These are phyloP conservation scores for Malthinus seriepunctatus DNA, from an alignment of 2,888 invertebrate genomes.

Conservation along the genomic window DNA sequence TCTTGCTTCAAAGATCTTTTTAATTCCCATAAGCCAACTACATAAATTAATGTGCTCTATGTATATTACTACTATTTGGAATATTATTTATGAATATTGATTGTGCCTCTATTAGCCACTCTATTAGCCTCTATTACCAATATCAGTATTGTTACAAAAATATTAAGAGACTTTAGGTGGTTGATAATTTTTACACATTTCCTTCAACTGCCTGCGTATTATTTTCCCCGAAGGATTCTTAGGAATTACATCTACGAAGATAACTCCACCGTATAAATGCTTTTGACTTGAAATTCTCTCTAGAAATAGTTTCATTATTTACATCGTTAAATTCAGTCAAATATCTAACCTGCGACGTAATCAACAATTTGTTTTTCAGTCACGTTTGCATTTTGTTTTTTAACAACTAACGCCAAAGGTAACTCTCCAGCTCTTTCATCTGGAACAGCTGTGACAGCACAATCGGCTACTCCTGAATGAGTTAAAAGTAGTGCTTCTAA, in stretches of 20 bases:
- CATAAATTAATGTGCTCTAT: no score
- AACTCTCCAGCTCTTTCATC: slow-evolving; percentile 74
- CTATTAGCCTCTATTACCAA: no score
- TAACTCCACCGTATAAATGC: neutral
- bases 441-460: slow-evolving; percentile 76
- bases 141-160: no score
- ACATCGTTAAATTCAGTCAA: neutral
- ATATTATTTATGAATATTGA: no score
- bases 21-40: no score
- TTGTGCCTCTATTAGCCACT: no score
- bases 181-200: neutral
- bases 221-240: neutral
- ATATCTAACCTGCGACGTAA: slow-evolving; percentile 52
- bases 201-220: neutral
- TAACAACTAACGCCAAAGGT: slow-evolving; percentile 73
- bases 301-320: neutral
- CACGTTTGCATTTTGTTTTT: slow-evolving; percentile 56
- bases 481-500: slow-evolving; percentile 74
- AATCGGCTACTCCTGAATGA: slow-evolving; percentile 71
- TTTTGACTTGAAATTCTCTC: neutral
- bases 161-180: no score
- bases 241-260: neutral
- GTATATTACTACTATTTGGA: no score
- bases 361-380: slow-evolving; percentile 46
- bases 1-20: no score